Conservation (phyloP, 2,797 vertebrate species). For the Sebastes itinus region DNA sequence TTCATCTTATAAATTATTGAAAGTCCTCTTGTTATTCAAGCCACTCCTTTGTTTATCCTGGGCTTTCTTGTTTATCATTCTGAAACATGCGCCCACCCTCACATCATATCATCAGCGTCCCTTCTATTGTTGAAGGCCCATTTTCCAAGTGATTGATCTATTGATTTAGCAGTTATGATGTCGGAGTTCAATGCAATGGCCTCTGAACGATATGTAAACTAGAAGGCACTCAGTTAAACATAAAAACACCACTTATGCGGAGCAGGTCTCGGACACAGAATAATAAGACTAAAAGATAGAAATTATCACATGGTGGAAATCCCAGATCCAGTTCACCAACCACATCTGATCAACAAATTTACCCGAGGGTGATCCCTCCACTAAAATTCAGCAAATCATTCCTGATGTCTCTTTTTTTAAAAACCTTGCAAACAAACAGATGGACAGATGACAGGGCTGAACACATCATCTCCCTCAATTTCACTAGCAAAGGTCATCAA, state of each 20-base stretch:
- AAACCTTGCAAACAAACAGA: slow-evolving; percentile 27
- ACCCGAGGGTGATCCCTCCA: slow-evolving; percentile 2
- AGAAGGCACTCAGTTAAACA: slow-evolving; percentile 2
- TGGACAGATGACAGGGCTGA: slow-evolving; percentile 19
- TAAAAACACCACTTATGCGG: slow-evolving; percentile 1
- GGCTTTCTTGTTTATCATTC: slow-evolving; percentile 66
- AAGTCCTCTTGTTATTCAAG: slow-evolving; percentile 69
- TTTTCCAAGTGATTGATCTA: slow-evolving; percentile 64
- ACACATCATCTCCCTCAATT: neutral
- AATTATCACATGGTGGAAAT: slow-evolving; percentile 1
- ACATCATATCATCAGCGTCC: slow-evolving; percentile 42
- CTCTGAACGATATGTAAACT: slow-evolving; percentile 48
- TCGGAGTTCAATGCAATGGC: slow-evolving; percentile 35
- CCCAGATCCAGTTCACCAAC: slow-evolving; percentile 13
- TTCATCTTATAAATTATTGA: slow-evolving; percentile 76
- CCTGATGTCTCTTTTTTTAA: slow-evolving; percentile 19
- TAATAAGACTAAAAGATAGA: neutral
- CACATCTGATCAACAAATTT: neutral
- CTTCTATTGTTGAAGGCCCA: slow-evolving; percentile 31
- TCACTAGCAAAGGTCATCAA: slow-evolving; percentile 13
- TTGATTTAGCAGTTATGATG: slow-evolving; percentile 54
- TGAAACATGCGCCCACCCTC: slow-evolving; percentile 45
- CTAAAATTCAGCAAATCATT: slow-evolving; percentile 11
- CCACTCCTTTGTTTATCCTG: slow-evolving; percentile 66
- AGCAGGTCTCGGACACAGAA: neutral